Base-by-base conservation (phyloP, 2,797 vertebrate species). In the Chromobotia macracanthus region DNA sequence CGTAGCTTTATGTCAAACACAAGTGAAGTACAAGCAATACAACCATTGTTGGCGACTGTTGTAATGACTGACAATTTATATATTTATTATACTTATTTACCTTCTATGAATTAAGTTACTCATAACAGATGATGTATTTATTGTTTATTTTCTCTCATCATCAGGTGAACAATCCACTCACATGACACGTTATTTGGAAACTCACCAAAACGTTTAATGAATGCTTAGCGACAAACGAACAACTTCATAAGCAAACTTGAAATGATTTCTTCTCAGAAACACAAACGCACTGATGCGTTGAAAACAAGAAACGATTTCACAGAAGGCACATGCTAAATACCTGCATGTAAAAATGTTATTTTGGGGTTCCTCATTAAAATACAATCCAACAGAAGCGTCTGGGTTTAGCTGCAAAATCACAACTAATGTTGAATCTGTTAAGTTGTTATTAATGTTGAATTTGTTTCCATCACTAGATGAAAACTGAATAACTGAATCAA, bases 261-360 rank as follows among this genome's bases (percentile, higher is more conserved):
- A 48, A 68, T 68, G 28, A 5, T 46, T 31, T 31, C 50, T 70
- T 66, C 9, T 58, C 0, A 44, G 50, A 65, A 61, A 58, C 38
- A 55, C 58, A 65, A 55, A 41, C 3, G 12, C 18, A 8, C 16
- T 12, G 28, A 38, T n/a, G 61, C 31, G 38, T 64, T 64, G 31
- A 38, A 63, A 38, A 64, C 10, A 1, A 64, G 61, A 64, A 35
- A n/a, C 8, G 10, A 21, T 58, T 68, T 60, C 58, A 31, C 35
- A 18, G 64, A 48, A 77, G 48, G 8, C 13, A 35, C 60, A 60
- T 69, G 75, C 23, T 77, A 48, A 77, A 60, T 31, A 35, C 53
- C 41, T 60, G 38, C 18, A n/a, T 77, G 65, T 60, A 77, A 60
- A 75, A 77, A 68, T 60, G 75, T n/a, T 46, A 68, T 58, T 76